Percentiles rank a stretch among this genome's conserved stretches.
Conservation (phyloP, 2,113 vertebrate species). For the Sula dactylatra region DNA sequence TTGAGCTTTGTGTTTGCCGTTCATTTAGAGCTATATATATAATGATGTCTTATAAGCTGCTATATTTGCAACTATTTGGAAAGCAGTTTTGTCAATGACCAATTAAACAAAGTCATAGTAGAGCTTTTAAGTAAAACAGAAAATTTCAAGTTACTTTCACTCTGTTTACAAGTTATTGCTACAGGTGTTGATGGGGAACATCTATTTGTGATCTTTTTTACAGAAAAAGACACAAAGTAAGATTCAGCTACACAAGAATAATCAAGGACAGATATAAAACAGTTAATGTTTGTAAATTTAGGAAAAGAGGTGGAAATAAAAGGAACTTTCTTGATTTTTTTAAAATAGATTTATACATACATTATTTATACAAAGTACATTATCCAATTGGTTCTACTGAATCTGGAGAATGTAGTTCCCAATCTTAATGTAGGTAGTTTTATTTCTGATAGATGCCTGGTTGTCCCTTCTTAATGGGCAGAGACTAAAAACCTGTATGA, state of each 20-base stretch:
- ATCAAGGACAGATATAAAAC: background rate
- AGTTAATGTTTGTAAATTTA: background rate
- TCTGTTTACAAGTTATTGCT: background rate
- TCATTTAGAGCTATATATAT: background rate
- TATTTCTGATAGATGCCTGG: background rate
- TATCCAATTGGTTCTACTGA: background rate
- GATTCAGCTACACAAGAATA: background rate
- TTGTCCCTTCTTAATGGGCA: background rate
- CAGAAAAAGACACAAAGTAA: background rate
- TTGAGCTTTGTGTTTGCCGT: background rate
- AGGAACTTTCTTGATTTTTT: background rate
- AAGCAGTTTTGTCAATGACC: background rate
- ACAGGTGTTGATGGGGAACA: background rate
- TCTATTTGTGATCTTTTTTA: background rate
- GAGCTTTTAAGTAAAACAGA: background rate
- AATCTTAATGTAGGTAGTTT: background rate
- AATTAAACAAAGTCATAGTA: background rate
- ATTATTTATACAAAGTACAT: background rate
- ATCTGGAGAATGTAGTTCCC: background rate
- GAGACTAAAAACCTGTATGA: background rate
- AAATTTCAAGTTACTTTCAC: background rate
- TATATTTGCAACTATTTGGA: background rate
- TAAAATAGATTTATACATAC: background rate
- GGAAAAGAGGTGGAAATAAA: background rate
- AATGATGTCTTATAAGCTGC: background rate